Conservation (phyloP, 2,113 vertebrate genomes). For the Propithecus coquereli region DNA sequence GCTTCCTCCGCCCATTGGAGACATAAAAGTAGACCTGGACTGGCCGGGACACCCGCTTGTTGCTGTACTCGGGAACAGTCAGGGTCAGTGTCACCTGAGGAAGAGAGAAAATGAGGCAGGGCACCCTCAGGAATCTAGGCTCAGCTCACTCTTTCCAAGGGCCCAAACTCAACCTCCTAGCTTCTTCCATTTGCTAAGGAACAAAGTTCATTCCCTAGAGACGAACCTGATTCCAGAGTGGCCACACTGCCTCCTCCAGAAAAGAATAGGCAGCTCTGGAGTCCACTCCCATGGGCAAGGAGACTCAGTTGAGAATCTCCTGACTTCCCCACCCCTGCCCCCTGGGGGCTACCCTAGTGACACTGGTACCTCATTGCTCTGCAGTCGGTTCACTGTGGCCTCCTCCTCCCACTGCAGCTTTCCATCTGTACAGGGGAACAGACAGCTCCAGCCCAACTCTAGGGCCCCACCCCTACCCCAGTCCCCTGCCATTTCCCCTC, state of each 20-base stretch:
- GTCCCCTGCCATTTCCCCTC: background rate
- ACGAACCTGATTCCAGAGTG: background rate
- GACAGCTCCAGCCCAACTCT: background rate
- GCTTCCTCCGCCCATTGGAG: constrained; percentile 92
- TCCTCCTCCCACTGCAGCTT: constrained; percentile 95
- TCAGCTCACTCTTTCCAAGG: background rate
- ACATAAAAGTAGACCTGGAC: constrained; percentile 91
- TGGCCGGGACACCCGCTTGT: constrained; percentile 86
- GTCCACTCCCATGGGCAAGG: background rate
- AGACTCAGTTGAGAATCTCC: background rate
- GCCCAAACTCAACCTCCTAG: background rate
- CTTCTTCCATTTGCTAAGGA: background rate
- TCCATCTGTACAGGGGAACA: constrained; percentile 83
- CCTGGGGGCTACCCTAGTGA: background rate
- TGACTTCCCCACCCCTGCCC: background rate
- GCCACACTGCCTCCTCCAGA: background rate
- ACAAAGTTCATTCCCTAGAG: background rate
- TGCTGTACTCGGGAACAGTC: constrained; percentile 88
- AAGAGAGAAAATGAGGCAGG: background rate
- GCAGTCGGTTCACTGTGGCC: constrained; percentile 87
- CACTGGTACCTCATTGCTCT: constrained; percentile 88
- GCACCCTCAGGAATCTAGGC: background rate
- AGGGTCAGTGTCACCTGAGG: constrained; percentile 86
- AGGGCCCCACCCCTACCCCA: background rate
- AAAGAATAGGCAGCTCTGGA: background rate